phyloP scores from a whole-genome alignment of 1,140 invertebrate species.

The Lasioglossum baleicum region DNA sequence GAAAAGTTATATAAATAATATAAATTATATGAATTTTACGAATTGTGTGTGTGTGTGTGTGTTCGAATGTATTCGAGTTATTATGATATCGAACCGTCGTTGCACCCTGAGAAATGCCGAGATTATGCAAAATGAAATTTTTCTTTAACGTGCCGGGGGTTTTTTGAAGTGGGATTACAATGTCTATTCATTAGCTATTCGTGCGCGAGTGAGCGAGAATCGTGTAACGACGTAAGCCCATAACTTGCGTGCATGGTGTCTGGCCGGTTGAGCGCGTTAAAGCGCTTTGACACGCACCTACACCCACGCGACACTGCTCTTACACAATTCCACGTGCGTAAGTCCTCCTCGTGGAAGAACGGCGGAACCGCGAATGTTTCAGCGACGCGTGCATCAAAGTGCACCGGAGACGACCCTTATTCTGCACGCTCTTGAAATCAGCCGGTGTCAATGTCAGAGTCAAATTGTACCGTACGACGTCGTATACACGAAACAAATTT shows the following conservation, averaged over 20 bases:
- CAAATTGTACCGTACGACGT: no score
- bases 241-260: neutral
- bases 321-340: conserved; percentile 47
- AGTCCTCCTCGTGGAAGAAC: neutral
- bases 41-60: no score
- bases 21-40: no score
- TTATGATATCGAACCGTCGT: no score
- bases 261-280: neutral
- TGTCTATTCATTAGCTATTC: neutral
- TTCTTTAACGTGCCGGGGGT: no score
- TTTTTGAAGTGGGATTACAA: neutral
- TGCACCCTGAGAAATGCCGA: no score
- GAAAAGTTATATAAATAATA: no score
- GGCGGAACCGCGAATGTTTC: conserved; percentile 10
- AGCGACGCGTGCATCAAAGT: no score
- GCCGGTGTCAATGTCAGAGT: no score
- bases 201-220: neutral
- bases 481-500: no score
- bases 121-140: no score
- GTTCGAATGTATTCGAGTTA: no score
- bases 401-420: neutral
- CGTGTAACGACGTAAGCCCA: neutral
- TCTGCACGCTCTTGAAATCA: neutral
- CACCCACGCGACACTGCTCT: conserved; percentile 14
- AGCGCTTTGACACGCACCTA: neutral